Conservation (phyloP, 2,888 invertebrate species). For the Drosophila monieri region DNA sequence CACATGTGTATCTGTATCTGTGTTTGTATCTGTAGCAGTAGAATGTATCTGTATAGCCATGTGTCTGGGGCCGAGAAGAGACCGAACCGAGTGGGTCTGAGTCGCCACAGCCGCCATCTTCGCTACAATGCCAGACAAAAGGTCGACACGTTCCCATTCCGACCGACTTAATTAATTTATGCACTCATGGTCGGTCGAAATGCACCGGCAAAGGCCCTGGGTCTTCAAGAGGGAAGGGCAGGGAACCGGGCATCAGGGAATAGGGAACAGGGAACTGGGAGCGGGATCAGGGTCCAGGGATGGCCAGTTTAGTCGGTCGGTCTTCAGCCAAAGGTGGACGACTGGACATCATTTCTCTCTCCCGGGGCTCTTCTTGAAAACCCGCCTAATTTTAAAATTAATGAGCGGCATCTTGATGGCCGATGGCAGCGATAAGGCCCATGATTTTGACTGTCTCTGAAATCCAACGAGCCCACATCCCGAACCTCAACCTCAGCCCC, state of each 20-base stretch:
- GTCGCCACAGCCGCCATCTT: constrained; percentile 41
- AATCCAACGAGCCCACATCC: constrained; percentile 28
- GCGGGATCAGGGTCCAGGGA: constrained; percentile 14
- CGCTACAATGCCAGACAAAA: constrained; percentile 81
- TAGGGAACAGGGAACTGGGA: constrained; percentile 8
- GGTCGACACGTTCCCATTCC: constrained; percentile 80
- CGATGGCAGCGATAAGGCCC: constrained; percentile 81
- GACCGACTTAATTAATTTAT: constrained; percentile 83
- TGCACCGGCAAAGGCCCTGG: constrained; percentile 48
- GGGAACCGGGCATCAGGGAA: neutral
- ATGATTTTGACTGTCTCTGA: constrained; percentile 73
- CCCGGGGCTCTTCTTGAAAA: constrained; percentile 71
- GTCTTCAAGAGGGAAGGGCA: constrained; percentile 9
- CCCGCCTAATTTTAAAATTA: constrained; percentile 83
- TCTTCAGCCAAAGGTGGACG: constrained; percentile 51
- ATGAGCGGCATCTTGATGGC: constrained; percentile 83
- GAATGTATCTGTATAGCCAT: neutral
- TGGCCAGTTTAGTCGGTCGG: constrained; percentile 52
- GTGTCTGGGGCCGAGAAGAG: constrained; percentile 43
- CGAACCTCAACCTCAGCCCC: no score
- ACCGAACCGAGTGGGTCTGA: constrained; percentile 23
- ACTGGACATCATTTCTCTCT: constrained; percentile 72
- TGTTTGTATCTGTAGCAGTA: constrained; percentile 2
- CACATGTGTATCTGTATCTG: constrained; percentile 33
- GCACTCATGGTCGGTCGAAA: constrained; percentile 75